Conservation (phyloP, 2,888 invertebrate genomes). For the Apoderus coryli region DNA sequence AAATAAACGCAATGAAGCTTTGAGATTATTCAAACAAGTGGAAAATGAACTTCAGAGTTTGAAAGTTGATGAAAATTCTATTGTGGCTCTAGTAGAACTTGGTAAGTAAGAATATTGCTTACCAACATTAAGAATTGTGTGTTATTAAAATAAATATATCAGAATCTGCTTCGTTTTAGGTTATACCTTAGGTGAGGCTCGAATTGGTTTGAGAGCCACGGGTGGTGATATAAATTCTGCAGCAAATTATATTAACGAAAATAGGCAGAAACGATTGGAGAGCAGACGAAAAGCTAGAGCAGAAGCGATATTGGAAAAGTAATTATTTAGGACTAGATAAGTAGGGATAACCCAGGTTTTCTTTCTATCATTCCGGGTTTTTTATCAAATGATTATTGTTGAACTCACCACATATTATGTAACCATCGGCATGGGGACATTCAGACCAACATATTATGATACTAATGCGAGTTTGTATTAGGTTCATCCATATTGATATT, state of each 20-base stretch:
- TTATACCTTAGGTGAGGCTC: conserved; percentile 50
- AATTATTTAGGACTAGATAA: conserved; percentile 8
- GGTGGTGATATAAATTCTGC: conserved; percentile 44
- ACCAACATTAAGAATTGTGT: not conserved
- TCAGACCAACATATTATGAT: too few relatives aligned
- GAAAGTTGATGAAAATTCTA: conserved; percentile 42
- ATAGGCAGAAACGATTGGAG: conserved; percentile 36
- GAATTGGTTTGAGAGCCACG: conserved; percentile 51
- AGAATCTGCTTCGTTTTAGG: conserved; percentile 31
- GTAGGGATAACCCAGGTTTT: too few relatives aligned
- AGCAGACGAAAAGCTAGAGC: conserved; percentile 37
- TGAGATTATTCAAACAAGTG: conserved; percentile 42
- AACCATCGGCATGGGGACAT: too few relatives aligned
- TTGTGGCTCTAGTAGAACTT: conserved; percentile 41
- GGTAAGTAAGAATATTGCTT: conserved; percentile 33
- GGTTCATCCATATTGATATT: too few relatives aligned
- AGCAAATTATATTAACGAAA: conserved; percentile 47
- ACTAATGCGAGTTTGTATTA: too few relatives aligned
- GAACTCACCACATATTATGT: too few relatives aligned
- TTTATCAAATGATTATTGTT: too few relatives aligned
- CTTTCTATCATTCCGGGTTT: too few relatives aligned
- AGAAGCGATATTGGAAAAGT: conserved; percentile 33
- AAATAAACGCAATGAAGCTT: conserved; percentile 50
- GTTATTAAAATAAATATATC: not conserved
- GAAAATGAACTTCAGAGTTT: conserved; percentile 48